phyloP scores from a whole-genome alignment of 1,140 invertebrate genomes.

The Drosophila teissieri region DNA sequence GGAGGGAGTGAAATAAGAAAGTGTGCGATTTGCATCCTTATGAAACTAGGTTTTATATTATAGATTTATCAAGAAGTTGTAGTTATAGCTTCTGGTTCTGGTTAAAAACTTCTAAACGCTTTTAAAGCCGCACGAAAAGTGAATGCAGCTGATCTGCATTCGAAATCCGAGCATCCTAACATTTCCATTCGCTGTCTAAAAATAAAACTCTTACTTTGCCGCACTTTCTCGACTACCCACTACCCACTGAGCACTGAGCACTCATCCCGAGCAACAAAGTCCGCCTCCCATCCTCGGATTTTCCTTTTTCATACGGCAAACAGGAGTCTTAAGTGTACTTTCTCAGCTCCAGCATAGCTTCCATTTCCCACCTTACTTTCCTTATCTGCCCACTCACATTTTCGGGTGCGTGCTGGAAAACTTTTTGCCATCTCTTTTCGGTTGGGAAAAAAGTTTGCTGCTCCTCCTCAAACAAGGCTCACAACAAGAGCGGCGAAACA shows the following conservation, averaged over 20 bases:
- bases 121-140: neutral
- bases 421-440: conserved; percentile 28
- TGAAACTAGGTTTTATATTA: too few relatives aligned
- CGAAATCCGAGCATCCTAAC: conserved; percentile 4
- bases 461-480: conserved; percentile 42
- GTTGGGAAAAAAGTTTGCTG: conserved; percentile 56
- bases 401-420: conserved; percentile 57
- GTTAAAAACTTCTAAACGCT: neutral
- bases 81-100: neutral
- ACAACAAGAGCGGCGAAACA: conserved; percentile 43
- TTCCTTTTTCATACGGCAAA: conserved; percentile 23
- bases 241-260: neutral
- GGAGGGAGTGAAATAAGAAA: neutral
- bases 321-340: conserved; percentile 58
- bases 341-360: conserved; percentile 40
- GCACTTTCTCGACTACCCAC: conserved; percentile 20
- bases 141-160: conserved; percentile 7
- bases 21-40: neutral
- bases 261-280: conserved; percentile 45
- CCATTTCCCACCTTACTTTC: conserved; percentile 12
- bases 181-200: conserved; percentile 1
- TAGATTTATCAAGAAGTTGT: too few relatives aligned
- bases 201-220: conserved; percentile 1
- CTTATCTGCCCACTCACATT: conserved; percentile 34
- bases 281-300: conserved; percentile 7